Base-by-base conservation (phyloP, 2,888 invertebrate genomes). In the Lymantria dispar region DNA sequence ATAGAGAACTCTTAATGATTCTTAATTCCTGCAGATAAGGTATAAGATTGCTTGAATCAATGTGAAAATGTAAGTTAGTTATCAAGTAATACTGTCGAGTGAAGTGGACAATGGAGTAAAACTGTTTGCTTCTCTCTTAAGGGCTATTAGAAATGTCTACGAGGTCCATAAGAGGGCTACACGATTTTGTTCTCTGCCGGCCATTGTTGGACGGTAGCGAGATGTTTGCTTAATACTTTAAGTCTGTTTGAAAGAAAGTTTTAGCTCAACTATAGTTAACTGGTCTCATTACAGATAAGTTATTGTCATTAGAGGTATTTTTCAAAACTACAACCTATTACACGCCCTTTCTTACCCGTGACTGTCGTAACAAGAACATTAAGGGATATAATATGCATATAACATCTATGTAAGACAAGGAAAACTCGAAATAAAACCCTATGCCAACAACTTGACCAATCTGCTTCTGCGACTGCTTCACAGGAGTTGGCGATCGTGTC, bases 111-210 rank as follows among this genome's bases (percentile, higher is more conserved):
- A 78, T 79, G 76, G 80, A 71, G 80, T 83, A 82, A 85, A 85
- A 86, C 84, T 88, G 87, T 88, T 87, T 87, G 87, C 83, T 75
- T 80, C 83, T 78, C 80, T 83, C 85, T 85, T 86, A 80, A 86
- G 87, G 80, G 82, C 85, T 87, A 85, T 87, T 87, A 86, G 80
- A 81, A 78, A 82, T 81, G 87, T 87, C 87, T 87, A 80, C 81
- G 83, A 79, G 78, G 74, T 70, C 64, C 64, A 63, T 74, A 72
- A 74, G 74, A 73, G 68, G 71, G 62, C 64, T 60, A 63, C 61
- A 63, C 56, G 63, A 64, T 75, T 76, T 67, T 72, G 74, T 74
- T 64, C 68, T 68, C 45, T 54, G 60, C 53, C 54, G 51, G 49
- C 60, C 57, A 67, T 68, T 71, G 70, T 72, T 59, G 59, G 51